A percentile compares a stretch with the other conserved stretches of the same genome.
Evolutionary conservation across 2,797 vertebrate genomes (phyloP).

Genomic region (Manis pentadactyla): DNA sequence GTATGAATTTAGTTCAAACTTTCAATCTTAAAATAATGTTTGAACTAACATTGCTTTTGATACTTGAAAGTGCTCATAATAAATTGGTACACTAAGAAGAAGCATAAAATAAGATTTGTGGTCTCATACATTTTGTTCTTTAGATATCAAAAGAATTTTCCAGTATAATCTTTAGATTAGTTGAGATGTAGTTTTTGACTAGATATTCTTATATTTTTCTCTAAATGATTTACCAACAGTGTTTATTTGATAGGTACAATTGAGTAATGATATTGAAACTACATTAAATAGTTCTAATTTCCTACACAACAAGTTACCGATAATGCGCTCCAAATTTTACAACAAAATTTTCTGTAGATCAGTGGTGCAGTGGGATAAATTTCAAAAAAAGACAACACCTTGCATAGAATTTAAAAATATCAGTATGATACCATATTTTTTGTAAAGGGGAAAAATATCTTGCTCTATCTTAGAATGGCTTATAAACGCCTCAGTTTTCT

Average conservation of each 20-base stretch:
- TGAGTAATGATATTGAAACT: neutral
- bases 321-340: neutral
- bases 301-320: neutral
- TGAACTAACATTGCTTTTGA: neutral
- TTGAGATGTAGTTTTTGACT: neutral
- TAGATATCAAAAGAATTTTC: neutral
- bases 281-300: neutral
- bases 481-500: conserved; percentile 40
- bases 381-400: neutral
- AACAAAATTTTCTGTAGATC: neutral
- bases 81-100: neutral
- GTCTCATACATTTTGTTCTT: neutral
- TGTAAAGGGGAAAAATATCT: neutral
- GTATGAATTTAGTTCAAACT: neutral
- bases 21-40: neutral
- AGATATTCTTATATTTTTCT: neutral
- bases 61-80: neutral
- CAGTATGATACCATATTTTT: neutral
- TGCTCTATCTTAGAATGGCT: conserved; percentile 30
- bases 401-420: neutral
- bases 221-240: neutral
- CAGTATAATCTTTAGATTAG: neutral
- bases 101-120: neutral
- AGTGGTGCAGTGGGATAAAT: neutral
- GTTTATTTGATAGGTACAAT: neutral